Conservation (phyloP, 2,113 vertebrate species). For the Chaetorhynchus papuensis region DNA sequence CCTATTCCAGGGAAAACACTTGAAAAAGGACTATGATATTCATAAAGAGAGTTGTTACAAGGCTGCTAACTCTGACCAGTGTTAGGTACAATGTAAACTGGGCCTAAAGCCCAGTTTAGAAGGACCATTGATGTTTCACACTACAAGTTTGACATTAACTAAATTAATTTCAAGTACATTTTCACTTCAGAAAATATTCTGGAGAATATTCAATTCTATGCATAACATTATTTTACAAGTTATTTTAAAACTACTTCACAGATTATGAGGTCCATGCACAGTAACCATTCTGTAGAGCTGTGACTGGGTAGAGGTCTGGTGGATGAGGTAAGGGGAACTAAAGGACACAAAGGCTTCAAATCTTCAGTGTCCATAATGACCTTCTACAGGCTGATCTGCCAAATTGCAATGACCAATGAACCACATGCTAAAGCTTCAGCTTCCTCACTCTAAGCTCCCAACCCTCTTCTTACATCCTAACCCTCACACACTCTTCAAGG, state of each 20-base stretch:
- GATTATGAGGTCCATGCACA: background rate
- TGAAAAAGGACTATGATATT: background rate
- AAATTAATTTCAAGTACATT: background rate
- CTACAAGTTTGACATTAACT: background rate
- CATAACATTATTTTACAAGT: background rate
- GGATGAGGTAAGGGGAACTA: background rate
- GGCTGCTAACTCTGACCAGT: background rate
- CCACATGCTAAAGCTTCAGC: background rate
- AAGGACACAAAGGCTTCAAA: background rate
- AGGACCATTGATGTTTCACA: background rate
- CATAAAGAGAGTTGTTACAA: background rate
- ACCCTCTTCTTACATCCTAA: background rate
- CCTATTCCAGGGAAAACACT: background rate
- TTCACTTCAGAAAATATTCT: background rate
- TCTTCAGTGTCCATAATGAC: background rate
- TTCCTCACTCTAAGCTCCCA: background rate
- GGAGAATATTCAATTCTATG: background rate
- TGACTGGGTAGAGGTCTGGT: background rate
- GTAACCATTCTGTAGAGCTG: background rate
- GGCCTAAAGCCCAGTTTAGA: background rate
- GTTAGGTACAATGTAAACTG: background rate
- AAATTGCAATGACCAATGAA: fast-evolving
- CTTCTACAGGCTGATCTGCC: background rate
- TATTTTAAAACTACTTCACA: background rate
- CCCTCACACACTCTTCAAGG: background rate